Base-by-base conservation (phyloP, 2,888 invertebrate genomes). In the Eretmocerus hayati region DNA sequence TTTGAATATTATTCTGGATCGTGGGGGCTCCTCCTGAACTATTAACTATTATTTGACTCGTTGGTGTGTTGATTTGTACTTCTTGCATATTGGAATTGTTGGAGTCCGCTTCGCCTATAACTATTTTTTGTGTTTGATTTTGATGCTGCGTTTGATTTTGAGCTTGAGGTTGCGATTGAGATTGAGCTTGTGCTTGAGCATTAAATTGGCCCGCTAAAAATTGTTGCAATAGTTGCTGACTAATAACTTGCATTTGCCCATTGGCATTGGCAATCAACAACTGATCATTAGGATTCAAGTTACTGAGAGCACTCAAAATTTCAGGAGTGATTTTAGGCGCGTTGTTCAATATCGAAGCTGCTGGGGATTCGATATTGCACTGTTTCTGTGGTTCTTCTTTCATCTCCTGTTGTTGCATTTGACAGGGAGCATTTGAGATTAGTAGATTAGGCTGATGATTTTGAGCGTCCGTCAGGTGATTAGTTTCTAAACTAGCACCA, bases 21-120 rank as follows among this genome's bases (percentile, higher is more conserved):
- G 71, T 71, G 20, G 71, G 71, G 8, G 69, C 71, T 5, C 71
- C 71, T 15, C 71, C 71, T 19, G 71, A 70, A 54, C 71, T 71
- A 44, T 71, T 71, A 2, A 71, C 71, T 49, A 71, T 71, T 46
- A 71, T 71, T 42, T 71, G 71, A 60, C 71, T 70, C 3, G 67
- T 70, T 4, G 71, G 71, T 13, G 71, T 71, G 48, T 71, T 69
- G 39, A 71, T 71, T 40, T 71, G 71, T 9, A 71, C 62, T 30
- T 70, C 71, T 44, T 69, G 71, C 36, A 70, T 50, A 55, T 66
- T 70, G 48, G 70, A 66, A 53, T 59, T 67, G 33, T 56, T 63
- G 2, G 63, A 58, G 36, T 71, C 69, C 15, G 65, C 62, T 30
- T 71, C 71, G 4, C 71, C 69, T 19, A 71, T 71, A 1, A 71